phyloP scores from a whole-genome alignment of 2,797 vertebrate species.

The Acipenser oxyrinchus region DNA sequence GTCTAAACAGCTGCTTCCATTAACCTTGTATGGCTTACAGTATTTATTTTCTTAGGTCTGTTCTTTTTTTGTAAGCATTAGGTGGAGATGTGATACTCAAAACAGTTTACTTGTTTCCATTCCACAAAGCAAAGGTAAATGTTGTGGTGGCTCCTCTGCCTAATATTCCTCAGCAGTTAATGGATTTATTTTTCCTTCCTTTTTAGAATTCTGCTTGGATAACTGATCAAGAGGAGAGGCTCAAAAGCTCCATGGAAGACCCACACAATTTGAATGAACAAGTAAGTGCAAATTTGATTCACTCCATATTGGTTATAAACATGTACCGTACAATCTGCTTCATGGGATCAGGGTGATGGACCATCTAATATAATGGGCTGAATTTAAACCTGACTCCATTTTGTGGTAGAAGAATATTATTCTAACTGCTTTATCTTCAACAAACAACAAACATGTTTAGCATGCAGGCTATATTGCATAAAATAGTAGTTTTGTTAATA shows the following conservation, averaged over 20 bases:
- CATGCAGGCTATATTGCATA: too few relatives aligned
- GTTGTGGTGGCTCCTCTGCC: not conserved
- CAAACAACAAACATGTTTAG: too few relatives aligned
- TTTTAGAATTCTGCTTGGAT: constrained; percentile 43
- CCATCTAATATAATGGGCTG: too few relatives aligned
- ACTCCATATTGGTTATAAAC: too few relatives aligned
- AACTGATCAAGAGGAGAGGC: constrained; percentile 35
- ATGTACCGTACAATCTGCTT: too few relatives aligned
- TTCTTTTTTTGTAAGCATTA: not conserved
- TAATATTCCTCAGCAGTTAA: not conserved
- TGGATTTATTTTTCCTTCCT: constrained; percentile 17
- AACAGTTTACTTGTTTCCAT: not conserved
- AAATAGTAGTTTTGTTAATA: too few relatives aligned
- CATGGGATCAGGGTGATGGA: too few relatives aligned
- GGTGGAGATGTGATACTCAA: not conserved
- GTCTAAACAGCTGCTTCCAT: constrained; percentile 20
- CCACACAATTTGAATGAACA: constrained; percentile 90
- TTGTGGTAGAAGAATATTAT: too few relatives aligned
- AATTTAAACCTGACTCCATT: too few relatives aligned
- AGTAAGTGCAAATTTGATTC: constrained; percentile 11
- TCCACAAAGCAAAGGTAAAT: not conserved
- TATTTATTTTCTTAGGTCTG: not conserved
- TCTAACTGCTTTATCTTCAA: too few relatives aligned
- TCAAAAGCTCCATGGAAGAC: constrained; percentile 83
- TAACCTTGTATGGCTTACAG: constrained; percentile 10